Evolutionary conservation across 2,113 vertebrate genomes (phyloP), one percentile per base, ranked within the genome.

Genomic region (western clawed frog (Xenopus tropicalis)): DNA sequence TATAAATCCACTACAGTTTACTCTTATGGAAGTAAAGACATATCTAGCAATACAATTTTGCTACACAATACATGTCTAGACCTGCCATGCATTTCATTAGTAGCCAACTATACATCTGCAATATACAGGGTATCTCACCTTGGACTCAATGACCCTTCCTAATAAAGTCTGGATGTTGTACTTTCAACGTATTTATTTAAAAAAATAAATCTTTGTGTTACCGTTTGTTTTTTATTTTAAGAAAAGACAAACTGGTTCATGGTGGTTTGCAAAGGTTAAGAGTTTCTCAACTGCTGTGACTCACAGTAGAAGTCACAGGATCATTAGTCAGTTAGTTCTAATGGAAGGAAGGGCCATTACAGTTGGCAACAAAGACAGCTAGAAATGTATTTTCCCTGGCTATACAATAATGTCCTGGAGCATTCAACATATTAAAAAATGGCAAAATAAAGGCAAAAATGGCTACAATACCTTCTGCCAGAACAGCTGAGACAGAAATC

Each of bases 261-360:
- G 58, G 10, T 37, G 29, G 2, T 37, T 37, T 37, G 6, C 29
- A 37, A 37, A 37, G 21, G 21, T 61, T 61, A 42, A 1, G 25
- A 13, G 4, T 63, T 37, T 63, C 14, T 29, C 29, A 16, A 44
- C 37, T 44, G 43, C 7, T 14, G 17, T 72, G 71, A 74, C 52
- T 74, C 71, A 73, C 59, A n/a, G 17, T n/a, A 21, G 54, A 22
- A 12, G 8, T 21, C n/a, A 22, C 17, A 56, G 61, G 29, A 37
- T 37, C 29, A 58, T 54, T 11, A 1, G 13, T 25, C 24, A 57
- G 11, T 63, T 54, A 57, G 11, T 63, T 54, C 4, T 29, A 66
- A 63, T 63, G 63, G 21, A 61, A 51, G 52, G 63, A 21, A 12
- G 16, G 29, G 52, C 43, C 51, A 37, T 59, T 19, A 58, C 23